Conservation (phyloP, 1,140 invertebrate species). For the Elymnias hypermnestra region DNA sequence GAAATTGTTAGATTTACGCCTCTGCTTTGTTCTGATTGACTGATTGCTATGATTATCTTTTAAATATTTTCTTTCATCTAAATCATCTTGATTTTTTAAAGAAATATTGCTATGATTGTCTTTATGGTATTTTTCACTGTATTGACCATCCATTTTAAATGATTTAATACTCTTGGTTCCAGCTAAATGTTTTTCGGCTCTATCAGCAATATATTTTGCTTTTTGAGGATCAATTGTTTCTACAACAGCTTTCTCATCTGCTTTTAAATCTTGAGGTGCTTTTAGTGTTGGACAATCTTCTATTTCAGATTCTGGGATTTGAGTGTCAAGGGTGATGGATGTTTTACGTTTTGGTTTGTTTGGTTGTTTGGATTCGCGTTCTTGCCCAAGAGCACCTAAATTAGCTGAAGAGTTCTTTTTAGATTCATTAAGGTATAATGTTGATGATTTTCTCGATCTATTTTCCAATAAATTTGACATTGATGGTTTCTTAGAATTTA, state of each 20-base stretch:
- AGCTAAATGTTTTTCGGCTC: slow-evolving; percentile 53
- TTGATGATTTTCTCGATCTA: slow-evolving; percentile 63
- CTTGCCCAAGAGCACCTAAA: slow-evolving; percentile 47
- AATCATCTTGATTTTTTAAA: slow-evolving; percentile 52
- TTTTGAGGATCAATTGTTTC: slow-evolving; percentile 59
- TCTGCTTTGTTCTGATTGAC: slow-evolving; percentile 43
- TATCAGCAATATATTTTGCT: slow-evolving; percentile 54
- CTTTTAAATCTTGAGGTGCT: slow-evolving; percentile 71
- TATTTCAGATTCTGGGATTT: slow-evolving; percentile 70
- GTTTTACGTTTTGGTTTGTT: slow-evolving; percentile 64
- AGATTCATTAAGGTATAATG: slow-evolving; percentile 64
- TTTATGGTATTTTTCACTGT: slow-evolving; percentile 59
- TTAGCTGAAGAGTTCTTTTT: slow-evolving; percentile 67
- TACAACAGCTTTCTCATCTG: slow-evolving; percentile 65
- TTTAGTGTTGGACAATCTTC: slow-evolving; percentile 70
- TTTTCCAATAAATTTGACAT: slow-evolving; percentile 65
- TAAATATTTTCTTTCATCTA: slow-evolving; percentile 58
- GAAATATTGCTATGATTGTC: slow-evolving; percentile 64
- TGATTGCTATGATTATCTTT: slow-evolving; percentile 67
- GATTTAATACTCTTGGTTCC: slow-evolving; percentile 59
- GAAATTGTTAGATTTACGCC: slow-evolving; percentile 63
- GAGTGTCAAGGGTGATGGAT: slow-evolving; percentile 53
- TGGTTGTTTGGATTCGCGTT: slow-evolving; percentile 37
- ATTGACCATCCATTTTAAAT: slow-evolving; percentile 62
- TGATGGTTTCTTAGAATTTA: slow-evolving; percentile 67